Evolutionary conservation across 1,140 invertebrate species (phyloP).

Genomic region (Cotesia typhae): DNA sequence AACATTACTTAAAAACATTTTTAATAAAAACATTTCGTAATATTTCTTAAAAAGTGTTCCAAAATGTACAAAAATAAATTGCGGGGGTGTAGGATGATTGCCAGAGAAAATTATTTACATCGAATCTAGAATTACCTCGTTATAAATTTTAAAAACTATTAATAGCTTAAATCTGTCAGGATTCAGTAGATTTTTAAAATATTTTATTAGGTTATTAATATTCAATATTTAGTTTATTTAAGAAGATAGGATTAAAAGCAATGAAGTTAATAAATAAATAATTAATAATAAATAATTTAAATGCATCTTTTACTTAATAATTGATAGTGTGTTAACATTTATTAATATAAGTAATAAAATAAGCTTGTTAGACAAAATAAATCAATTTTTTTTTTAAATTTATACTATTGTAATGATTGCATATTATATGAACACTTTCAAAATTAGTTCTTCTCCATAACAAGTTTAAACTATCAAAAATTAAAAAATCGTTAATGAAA

Average conservation of each 20-base stretch:
- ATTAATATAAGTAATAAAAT: too few relatives aligned
- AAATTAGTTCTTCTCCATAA: too few relatives aligned
- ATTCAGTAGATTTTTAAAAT: conserved; percentile 12
- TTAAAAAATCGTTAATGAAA: too few relatives aligned
- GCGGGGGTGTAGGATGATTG: conserved; percentile 18
- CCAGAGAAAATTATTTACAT: conserved; percentile 28
- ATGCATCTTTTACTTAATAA: not conserved
- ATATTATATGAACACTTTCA: too few relatives aligned
- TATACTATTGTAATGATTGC: too few relatives aligned
- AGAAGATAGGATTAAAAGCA: conserved; percentile 1
- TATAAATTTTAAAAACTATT: conserved; percentile 34
- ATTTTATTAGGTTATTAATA: conserved; percentile 23
- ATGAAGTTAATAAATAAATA: not conserved
- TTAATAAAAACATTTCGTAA: not conserved
- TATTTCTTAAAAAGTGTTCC: not conserved
- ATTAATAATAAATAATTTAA: not conserved
- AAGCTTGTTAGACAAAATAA: too few relatives aligned
- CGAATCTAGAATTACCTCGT: conserved; percentile 23
- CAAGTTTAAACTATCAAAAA: too few relatives aligned
- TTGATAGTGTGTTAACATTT: too few relatives aligned
- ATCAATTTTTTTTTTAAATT: too few relatives aligned
- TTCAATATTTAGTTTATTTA: conserved; percentile 13
- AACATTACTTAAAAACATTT: not conserved
- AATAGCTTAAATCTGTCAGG: conserved; percentile 28
- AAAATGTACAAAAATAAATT: conserved; percentile 13